Evolutionary conservation across 2,797 vertebrate genomes (phyloP).

Genomic region (Babyrousa celebensis): DNA sequence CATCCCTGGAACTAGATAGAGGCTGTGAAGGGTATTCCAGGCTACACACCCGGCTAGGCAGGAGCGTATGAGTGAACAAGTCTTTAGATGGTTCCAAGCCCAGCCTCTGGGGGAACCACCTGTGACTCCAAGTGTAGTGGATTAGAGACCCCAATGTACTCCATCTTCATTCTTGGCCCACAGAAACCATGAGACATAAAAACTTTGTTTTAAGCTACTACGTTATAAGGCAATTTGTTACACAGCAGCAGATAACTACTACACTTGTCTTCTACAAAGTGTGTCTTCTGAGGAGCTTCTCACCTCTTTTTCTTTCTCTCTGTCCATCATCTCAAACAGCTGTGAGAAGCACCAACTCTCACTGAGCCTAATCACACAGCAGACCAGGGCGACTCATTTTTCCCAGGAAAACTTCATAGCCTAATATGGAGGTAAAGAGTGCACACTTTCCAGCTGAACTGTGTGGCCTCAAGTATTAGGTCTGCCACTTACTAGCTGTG

Average conservation of each 20-base stretch:
- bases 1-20: neutral
- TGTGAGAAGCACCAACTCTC: neutral
- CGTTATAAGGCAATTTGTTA: neutral
- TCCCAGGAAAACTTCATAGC: neutral
- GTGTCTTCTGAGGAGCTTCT: neutral
- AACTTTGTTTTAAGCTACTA: neutral
- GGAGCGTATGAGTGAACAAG: fast-evolving
- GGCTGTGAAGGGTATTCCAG: neutral
- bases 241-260: neutral
- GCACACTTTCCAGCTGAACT: neutral
- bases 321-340: neutral
- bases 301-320: neutral
- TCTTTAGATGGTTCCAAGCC: no score
- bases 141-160: neutral
- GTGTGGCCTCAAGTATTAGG: neutral
- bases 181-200: neutral
- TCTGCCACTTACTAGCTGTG: neutral
- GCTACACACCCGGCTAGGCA: neutral
- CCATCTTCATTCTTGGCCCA: neutral
- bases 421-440: neutral
- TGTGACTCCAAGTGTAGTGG: neutral
- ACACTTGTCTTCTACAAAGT: neutral
- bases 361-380: neutral
- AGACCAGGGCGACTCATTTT: neutral
- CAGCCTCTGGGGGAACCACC: neutral